These are phyloP conservation scores for Hoplostethus atlanticus DNA, from an alignment of 2,797 vertebrate genomes.

Conservation along the genomic window DNA sequence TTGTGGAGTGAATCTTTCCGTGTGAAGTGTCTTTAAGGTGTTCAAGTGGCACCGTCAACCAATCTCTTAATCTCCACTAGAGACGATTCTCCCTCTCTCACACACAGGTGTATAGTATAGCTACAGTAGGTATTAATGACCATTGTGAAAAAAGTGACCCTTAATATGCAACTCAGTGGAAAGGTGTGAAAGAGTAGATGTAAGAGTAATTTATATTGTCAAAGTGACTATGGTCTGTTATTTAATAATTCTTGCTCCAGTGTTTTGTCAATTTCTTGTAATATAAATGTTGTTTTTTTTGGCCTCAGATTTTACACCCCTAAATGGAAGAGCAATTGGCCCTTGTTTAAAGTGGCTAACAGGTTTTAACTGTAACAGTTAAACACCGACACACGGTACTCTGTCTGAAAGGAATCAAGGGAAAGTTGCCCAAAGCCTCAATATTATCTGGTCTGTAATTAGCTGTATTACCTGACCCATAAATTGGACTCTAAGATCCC, in stretches of 20 bases:
- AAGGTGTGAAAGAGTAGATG: constrained; percentile 80
- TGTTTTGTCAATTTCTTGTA: constrained; percentile 63
- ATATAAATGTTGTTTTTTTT: constrained; percentile 35
- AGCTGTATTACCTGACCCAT: constrained; percentile 36
- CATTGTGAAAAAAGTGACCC: constrained; percentile 85
- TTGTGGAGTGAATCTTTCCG: constrained; percentile 82
- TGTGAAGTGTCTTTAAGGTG: constrained; percentile 84
- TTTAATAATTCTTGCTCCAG: constrained; percentile 70
- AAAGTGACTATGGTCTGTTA: constrained; percentile 80
- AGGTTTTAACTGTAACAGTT: constrained; percentile 25
- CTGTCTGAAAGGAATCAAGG: constrained; percentile 38
- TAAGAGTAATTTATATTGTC: constrained; percentile 82
- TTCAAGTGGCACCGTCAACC: constrained; percentile 74
- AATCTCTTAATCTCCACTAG: constrained; percentile 71
- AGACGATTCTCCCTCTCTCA: constrained; percentile 52
- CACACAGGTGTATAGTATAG: constrained; percentile 82
- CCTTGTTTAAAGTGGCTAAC: constrained; percentile 55
- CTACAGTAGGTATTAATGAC: constrained; percentile 83
- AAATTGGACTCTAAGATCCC: constrained; percentile 38
- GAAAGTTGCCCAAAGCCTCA: constrained; percentile 38
- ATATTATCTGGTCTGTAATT: constrained; percentile 51
- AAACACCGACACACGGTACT: not conserved
- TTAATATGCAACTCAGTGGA: constrained; percentile 87
- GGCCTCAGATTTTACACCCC: constrained; percentile 44
- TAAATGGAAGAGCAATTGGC: constrained; percentile 55